These are phyloP conservation scores for Platycercus adscitus DNA, from an alignment of 2,113 vertebrate species.

Conservation along the genomic window DNA sequence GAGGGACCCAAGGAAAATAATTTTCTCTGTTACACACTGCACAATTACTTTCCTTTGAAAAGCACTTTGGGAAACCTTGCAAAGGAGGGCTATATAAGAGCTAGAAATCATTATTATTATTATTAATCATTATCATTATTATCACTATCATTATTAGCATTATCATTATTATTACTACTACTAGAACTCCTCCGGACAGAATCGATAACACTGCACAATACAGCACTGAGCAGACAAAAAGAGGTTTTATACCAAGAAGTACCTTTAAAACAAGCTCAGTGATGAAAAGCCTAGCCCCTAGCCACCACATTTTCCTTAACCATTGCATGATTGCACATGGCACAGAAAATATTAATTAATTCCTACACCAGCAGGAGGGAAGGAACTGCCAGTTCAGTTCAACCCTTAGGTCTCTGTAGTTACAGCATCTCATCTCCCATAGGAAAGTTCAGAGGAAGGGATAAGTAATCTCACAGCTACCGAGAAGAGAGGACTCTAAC, in stretches of 20 bases:
- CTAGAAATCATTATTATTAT: background rate
- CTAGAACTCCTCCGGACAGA: background rate
- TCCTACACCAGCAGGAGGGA: background rate
- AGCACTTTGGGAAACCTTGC: background rate
- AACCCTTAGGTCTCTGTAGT: conserved; percentile 20
- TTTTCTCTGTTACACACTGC: background rate
- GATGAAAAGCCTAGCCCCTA: background rate
- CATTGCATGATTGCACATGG: background rate
- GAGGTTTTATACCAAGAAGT: background rate
- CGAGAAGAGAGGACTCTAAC: background rate
- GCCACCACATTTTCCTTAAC: background rate
- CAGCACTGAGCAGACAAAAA: background rate
- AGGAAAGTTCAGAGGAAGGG: background rate
- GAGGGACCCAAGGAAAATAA: background rate
- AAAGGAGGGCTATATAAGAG: background rate
- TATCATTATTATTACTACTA: background rate
- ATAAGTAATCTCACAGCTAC: background rate
- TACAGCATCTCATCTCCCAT: background rate
- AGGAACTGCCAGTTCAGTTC: conserved; percentile 1
- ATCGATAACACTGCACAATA: background rate
- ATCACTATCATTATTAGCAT: background rate
- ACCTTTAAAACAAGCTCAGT: background rate
- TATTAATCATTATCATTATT: background rate
- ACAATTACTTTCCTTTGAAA: background rate
- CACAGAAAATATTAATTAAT: conserved; percentile 3